Percentiles rank a stretch among this genome's conserved stretches.
Conservation (phyloP, 2,797 vertebrate species). For the Danio choprae region DNA sequence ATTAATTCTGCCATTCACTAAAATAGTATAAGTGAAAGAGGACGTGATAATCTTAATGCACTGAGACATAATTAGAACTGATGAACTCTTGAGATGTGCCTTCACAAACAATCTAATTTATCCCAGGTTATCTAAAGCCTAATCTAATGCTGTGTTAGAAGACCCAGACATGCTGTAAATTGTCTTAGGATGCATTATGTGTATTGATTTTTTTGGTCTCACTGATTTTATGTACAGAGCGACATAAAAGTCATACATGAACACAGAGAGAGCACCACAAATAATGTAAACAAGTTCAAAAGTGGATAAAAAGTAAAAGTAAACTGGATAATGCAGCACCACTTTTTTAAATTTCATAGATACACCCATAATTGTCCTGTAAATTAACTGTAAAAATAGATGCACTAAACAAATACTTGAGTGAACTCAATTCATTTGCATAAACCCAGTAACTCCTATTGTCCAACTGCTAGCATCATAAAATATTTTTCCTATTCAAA, state of each 20-base stretch:
- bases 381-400: no score
- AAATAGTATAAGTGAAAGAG: neutral
- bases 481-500: no score
- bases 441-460: no score
- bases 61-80: neutral
- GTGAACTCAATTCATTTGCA: no score
- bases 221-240: conserved; percentile 2
- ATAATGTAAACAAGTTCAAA: conserved; percentile 10
- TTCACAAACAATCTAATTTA: conserved; percentile 8
- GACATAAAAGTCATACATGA: neutral
- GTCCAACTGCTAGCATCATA: no score
- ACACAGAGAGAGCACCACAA: neutral
- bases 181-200: conserved; percentile 11
- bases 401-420: no score
- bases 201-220: neutral
- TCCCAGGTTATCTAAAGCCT: neutral
- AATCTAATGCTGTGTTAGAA: neutral
- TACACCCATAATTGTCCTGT: no score
- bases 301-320: neutral
- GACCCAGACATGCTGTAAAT: conserved; percentile 4
- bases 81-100: neutral
- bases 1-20: neutral
- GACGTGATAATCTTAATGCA: neutral
- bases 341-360: neutral
- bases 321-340: neutral